phyloP scores from a whole-genome alignment of 2,888 invertebrate genomes.

The Nymphalis urticae region DNA sequence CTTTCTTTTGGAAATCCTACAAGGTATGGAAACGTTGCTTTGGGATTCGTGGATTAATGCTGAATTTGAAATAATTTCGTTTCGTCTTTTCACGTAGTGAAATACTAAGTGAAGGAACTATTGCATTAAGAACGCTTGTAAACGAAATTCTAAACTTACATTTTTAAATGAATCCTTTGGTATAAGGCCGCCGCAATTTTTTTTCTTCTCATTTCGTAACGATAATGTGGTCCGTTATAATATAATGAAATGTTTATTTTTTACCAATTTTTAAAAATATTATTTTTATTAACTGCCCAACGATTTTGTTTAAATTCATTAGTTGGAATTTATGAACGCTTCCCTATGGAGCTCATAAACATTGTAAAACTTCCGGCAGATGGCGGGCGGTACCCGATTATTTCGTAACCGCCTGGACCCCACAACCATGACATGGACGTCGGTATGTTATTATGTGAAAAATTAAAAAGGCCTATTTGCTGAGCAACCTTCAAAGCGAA shows the following conservation, averaged over 20 bases:
- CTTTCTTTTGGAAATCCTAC: slow-evolving; percentile 77
- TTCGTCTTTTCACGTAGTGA: slow-evolving; percentile 46
- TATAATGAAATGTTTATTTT: background rate
- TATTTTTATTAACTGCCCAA: slow-evolving; percentile 7
- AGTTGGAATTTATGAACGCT: slow-evolving; percentile 73
- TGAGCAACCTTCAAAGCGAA: slow-evolving; percentile 54
- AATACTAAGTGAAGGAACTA: slow-evolving; percentile 40
- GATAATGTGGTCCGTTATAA: background rate
- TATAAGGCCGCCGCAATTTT: background rate
- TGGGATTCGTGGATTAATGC: slow-evolving; percentile 74
- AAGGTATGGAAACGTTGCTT: slow-evolving; percentile 73
- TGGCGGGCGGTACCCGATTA: slow-evolving; percentile 70
- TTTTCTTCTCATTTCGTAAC: background rate
- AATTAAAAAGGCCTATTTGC: slow-evolving; percentile 56
- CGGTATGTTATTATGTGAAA: slow-evolving; percentile 53
- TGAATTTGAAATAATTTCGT: slow-evolving; percentile 75
- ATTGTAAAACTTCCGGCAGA: slow-evolving; percentile 79
- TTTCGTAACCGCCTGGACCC: slow-evolving; percentile 50
- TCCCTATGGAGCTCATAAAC: slow-evolving; percentile 77
- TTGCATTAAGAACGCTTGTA: slow-evolving; percentile 43
- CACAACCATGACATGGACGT: slow-evolving; percentile 50
- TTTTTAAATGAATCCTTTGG: background rate
- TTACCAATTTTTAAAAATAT: background rate
- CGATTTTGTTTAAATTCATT: slow-evolving; percentile 56
- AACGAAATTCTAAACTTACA: slow-evolving; percentile 5